Evolutionary conservation across 2,797 vertebrate species (phyloP).

Genomic region (Gila robusta): DNA sequence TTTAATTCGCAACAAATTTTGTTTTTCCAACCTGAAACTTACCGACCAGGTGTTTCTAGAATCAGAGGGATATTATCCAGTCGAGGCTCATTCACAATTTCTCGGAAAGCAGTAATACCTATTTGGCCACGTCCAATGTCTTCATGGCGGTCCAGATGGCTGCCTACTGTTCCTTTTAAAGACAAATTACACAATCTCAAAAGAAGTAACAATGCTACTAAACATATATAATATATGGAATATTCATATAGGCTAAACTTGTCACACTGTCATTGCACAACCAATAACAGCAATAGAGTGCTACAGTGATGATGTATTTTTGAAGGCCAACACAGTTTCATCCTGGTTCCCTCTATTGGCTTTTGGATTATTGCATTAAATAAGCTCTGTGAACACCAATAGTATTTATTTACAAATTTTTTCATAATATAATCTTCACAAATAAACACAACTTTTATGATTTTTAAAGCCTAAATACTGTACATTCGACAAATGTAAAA

Average conservation of each 20-base stretch:
- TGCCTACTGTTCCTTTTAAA: conserved; percentile 78
- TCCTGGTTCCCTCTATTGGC: not conserved
- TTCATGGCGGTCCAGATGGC: conserved; percentile 83
- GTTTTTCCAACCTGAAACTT: conserved; percentile 45
- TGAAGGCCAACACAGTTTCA: not conserved
- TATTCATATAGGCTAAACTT: not conserved
- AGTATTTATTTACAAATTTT: not conserved
- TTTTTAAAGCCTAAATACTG: not conserved
- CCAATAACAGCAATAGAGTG: not conserved
- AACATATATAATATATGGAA: not conserved
- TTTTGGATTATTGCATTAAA: not conserved
- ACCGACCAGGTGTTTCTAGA: conserved; percentile 84
- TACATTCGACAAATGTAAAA: not conserved
- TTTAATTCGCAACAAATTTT: not conserved
- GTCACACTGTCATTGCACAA: not conserved
- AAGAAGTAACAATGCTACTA: conserved; percentile 1
- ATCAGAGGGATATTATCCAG: conserved; percentile 82
- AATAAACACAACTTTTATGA: not conserved
- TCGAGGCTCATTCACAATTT: conserved; percentile 82
- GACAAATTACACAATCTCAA: conserved; percentile 3
- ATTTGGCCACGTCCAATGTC: conserved; percentile 83
- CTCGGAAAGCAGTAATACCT: conserved; percentile 79
- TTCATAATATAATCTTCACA: not conserved
- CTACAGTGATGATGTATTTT: not conserved
- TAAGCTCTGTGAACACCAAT: not conserved